Base-by-base conservation (phyloP, 35 echinoderm and acorn worm species). In the Eucidaris tribuloides region DNA sequence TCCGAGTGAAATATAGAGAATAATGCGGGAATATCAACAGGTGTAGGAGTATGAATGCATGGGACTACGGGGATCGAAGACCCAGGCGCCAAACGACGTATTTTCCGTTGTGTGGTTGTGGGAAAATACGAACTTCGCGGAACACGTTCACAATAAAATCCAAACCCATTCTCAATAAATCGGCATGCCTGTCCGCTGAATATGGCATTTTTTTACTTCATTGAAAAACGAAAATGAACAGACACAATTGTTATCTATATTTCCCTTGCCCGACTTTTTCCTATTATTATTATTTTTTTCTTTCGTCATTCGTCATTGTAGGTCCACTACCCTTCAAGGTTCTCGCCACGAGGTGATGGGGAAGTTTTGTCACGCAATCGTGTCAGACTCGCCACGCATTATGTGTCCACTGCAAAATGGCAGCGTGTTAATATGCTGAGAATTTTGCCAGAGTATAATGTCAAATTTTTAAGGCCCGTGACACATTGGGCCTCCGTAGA, bases 1-100 rank as follows among this genome's bases (percentile, higher is more conserved):
- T 74, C 29, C 68, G 68, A 41, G 35, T 74, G 34, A 74, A 22
- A 22, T 74, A 40, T 33, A 22, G 15, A 33, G 68, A 74, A 74
- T 74, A 74, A 74, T 74, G 68, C 68, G 68, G 38, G 22, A 40
- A 40, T 41, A 42, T 74, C 68, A 74, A 74, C 68, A 74, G 68
- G 68, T 74, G 68, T 13, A 33, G 68, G 24, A 35, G 37, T 14
- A 74, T 74, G 35, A 74, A 74, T 74, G 68, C 22, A 43, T 74
- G 68, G 68, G 68, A 74, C 68, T 74, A 74, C 68, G n/a, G 68
- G 68, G 41, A 74, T 74, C 68, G 68, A 74, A 74, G 30, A 35
- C 35, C 22, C 28, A 74, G 68, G 68, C 68, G 68, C 68, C 68
- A 74, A 44, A n/a, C 22, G 34, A 40, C 24, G 22, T 40, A 42